Evolutionary conservation across 2,113 vertebrate species (phyloP).

Genomic region (Falco punctatus): DNA sequence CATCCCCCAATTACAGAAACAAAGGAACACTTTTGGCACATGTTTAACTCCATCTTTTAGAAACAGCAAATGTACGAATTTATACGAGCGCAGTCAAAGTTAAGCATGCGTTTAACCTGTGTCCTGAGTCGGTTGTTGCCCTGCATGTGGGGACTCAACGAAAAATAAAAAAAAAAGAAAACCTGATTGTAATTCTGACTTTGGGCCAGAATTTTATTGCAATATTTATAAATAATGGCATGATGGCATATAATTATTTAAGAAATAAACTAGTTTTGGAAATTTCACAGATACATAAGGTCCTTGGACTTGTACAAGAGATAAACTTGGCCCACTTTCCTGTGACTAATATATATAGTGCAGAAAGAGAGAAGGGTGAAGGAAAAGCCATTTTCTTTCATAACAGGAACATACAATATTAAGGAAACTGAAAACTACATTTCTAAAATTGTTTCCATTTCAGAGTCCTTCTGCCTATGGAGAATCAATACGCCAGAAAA

Average conservation of each 20-base stretch:
- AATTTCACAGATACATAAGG: neutral
- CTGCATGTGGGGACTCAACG: neutral
- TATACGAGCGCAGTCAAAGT: neutral
- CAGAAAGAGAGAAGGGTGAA: neutral
- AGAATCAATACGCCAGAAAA: slow-evolving; percentile 80
- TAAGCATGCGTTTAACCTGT: neutral
- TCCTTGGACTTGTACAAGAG: neutral
- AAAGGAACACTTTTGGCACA: neutral
- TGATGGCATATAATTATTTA: slow-evolving; percentile 20
- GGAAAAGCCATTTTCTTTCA: slow-evolving; percentile 70
- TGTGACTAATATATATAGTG: neutral
- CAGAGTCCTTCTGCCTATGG: slow-evolving; percentile 67
- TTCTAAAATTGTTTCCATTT: slow-evolving; percentile 83
- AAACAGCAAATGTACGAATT: neutral
- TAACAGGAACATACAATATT: slow-evolving; percentile 68
- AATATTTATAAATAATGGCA: slow-evolving; percentile 11
- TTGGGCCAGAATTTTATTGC: neutral
- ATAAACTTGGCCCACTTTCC: neutral
- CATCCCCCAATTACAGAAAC: neutral
- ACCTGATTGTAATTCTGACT: neutral
- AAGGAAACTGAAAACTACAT: slow-evolving; percentile 77
- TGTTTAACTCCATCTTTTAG: neutral
- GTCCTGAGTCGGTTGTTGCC: neutral
- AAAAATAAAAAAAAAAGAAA: neutral
- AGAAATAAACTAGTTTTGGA: neutral